Conservation (phyloP, 2,888 invertebrate species). For the Meteorus colon region DNA sequence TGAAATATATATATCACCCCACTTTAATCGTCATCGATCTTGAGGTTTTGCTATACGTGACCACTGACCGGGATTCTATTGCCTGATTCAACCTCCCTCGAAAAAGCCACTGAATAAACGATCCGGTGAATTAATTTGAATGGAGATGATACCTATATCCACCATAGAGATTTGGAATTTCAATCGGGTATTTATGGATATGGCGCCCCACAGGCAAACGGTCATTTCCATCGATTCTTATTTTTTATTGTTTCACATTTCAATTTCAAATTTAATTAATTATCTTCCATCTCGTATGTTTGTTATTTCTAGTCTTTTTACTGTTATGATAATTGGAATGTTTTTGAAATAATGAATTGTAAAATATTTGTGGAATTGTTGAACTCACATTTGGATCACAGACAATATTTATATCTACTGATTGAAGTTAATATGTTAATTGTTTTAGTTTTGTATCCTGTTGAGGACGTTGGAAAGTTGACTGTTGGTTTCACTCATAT, state of each 20-base stretch:
- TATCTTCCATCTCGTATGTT: background rate
- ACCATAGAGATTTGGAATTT: conserved; percentile 35
- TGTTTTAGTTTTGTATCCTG: no score
- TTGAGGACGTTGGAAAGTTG: no score
- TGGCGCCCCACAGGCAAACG: background rate
- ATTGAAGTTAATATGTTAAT: no score
- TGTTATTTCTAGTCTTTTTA: background rate
- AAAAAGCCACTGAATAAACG: conserved; percentile 44
- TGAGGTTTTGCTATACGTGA: conserved; percentile 40
- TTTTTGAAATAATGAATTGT: background rate
- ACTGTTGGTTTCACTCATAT: no score
- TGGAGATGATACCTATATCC: conserved; percentile 10
- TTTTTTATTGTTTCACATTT: background rate
- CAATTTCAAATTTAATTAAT: conserved; percentile 9
- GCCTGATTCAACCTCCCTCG: background rate
- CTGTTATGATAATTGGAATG: background rate
- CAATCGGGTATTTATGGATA: conserved; percentile 21
- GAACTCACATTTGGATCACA: no score
- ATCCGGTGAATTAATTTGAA: conserved; percentile 42
- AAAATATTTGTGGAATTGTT: no score
- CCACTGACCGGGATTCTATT: conserved; percentile 41
- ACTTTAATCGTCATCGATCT: conserved; percentile 46
- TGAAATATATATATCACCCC: conserved; percentile 20
- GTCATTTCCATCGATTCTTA: background rate
- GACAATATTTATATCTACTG: no score